Percentiles rank a stretch among this genome's conserved stretches.
These are phyloP conservation scores for Bettongia penicillata DNA, from an alignment of 2,113 vertebrate genomes.

Conservation along the genomic window DNA sequence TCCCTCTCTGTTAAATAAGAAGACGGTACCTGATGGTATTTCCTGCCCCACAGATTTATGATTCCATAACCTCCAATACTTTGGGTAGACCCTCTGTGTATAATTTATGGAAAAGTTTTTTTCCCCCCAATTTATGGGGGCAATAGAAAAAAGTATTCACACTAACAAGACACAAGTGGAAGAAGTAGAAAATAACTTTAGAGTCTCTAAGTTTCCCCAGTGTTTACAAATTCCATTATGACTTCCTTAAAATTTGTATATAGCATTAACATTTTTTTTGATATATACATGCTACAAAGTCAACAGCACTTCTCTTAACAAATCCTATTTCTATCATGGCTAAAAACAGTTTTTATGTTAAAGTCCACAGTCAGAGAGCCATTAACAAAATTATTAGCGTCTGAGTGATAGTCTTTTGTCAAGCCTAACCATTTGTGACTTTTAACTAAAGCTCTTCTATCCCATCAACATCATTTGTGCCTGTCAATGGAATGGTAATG, in stretches of 20 bases:
- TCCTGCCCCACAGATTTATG: not conserved
- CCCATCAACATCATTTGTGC: constrained; percentile 50
- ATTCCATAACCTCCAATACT: not conserved
- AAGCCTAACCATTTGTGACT: constrained; percentile 68
- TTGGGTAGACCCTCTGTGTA: too few relatives aligned
- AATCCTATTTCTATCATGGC: constrained; percentile 15
- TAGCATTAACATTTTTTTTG: constrained; percentile 50
- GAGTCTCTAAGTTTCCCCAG: not conserved
- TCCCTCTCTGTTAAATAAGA: too few relatives aligned
- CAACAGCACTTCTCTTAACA: constrained; percentile 56
- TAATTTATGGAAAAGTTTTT: not conserved
- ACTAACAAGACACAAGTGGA: not conserved
- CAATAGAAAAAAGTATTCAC: not conserved
- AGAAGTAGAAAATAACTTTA: not conserved
- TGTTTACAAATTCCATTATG: not conserved
- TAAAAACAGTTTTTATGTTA: constrained; percentile 35
- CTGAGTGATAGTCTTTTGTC: constrained; percentile 65
- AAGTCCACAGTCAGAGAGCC: constrained; percentile 66
- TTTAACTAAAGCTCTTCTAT: constrained; percentile 56
- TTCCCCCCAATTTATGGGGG: too few relatives aligned
- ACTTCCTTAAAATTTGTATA: constrained; percentile 30
- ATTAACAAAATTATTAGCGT: constrained; percentile 63
- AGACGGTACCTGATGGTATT: not conserved
- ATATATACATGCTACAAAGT: constrained; percentile 15
- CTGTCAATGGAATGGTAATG: constrained; percentile 55